phyloP scores from a whole-genome alignment of 1,140 invertebrate species.

The Probaryconus sp. region DNA sequence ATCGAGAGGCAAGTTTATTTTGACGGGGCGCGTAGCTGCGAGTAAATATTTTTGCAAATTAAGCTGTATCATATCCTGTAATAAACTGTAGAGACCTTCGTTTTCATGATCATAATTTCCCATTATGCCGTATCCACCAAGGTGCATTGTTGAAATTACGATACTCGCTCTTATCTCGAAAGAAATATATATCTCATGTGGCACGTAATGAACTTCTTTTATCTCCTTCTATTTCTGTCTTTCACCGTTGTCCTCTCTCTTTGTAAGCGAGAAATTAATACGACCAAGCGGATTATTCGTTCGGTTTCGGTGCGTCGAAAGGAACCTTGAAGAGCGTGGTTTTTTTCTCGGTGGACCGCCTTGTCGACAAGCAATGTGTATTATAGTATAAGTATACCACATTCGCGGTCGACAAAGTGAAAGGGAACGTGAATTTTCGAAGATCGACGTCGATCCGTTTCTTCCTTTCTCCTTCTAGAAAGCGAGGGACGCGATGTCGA shows the following conservation, averaged over 20 bases:
- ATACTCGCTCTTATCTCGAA: conserved; percentile 22
- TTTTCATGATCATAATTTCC: conserved; percentile 27
- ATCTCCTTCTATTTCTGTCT: conserved; percentile 30
- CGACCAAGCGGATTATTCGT: conserved; percentile 63
- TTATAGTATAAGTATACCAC: conserved; percentile 64
- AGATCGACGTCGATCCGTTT: conserved; percentile 64
- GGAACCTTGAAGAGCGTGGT: conserved; percentile 59
- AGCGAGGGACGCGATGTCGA: conserved; percentile 48
- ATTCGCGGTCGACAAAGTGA: conserved; percentile 67
- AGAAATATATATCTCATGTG: conserved; percentile 26
- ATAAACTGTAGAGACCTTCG: conserved; percentile 3
- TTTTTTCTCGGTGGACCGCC: conserved; percentile 63
- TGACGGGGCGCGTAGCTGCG: not conserved
- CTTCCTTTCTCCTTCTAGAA: conserved; percentile 66
- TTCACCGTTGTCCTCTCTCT: conserved; percentile 37
- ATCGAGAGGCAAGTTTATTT: not conserved
- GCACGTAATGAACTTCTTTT: conserved; percentile 52
- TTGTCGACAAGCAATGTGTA: conserved; percentile 63
- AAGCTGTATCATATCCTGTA: conserved; percentile 1
- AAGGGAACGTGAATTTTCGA: conserved; percentile 72
- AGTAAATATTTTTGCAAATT: conserved; percentile 12
- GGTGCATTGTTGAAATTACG: conserved; percentile 38
- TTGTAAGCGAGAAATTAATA: conserved; percentile 65
- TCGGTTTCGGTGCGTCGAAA: conserved; percentile 60
- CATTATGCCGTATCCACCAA: conserved; percentile 26